Base-by-base conservation (phyloP, 2,797 vertebrate species). In the Hyperoplus immaculatus region DNA sequence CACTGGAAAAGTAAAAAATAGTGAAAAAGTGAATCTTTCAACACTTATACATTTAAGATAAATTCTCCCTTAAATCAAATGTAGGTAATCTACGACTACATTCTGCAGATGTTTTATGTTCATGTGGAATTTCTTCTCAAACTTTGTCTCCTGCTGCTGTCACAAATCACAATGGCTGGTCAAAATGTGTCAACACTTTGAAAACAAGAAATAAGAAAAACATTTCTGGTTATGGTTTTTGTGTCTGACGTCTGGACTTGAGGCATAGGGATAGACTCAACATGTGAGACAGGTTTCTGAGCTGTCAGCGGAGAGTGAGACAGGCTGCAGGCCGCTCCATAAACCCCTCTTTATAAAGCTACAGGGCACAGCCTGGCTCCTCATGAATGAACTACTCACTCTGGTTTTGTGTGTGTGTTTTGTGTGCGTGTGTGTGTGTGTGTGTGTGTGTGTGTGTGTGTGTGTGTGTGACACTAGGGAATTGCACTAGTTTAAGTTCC, bases 291-390 rank as follows among this genome's bases (percentile, higher is more conserved):
- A 59, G 65, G 81, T 73, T 29, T 42, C 49, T 69, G 76, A 72
- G 82, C 60, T 66, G 84, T 85, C 57, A 67, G 78, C 29, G 69
- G 64, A 81, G 80, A 72, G 84, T 61, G 77, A 89, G 84, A 87
- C 87, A 67, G 80, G 75, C 78, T 77, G 68, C 88, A 70, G 80
- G 80, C 78, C 76, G 80, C 69, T 72, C 85, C 68, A 93, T 92
- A 92, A 94, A 92, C 79, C 87, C 79, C 88, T 76, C 88, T 92
- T 93, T 93, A 93, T 93, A 81, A 89, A 84, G 80, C 76, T 86
- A 72, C 78, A 15, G 86, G 87, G 79, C 84, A 82, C 81, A 91
- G 83, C 81, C 70, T 71, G 54, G 88, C 85, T 62, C 57, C 87
- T 89, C 80, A 88, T 92, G 92, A 94, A 93, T 87, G 91, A 90